phyloP scores from a whole-genome alignment of 2,797 vertebrate genomes.

The Peromyscus melanophrys region DNA sequence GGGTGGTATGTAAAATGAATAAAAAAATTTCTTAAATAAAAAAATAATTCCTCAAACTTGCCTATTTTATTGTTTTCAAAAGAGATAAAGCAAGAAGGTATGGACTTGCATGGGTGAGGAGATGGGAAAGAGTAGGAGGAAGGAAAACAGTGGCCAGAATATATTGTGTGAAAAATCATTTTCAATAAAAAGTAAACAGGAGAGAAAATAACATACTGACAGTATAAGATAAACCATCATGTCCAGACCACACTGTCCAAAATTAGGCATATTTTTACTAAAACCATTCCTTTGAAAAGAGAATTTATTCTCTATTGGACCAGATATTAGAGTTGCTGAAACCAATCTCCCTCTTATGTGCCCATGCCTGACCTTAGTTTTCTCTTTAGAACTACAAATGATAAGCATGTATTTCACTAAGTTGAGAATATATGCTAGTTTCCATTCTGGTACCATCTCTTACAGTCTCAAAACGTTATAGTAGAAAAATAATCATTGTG shows the following conservation, averaged over 20 bases:
- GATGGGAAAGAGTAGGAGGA: no score
- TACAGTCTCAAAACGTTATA: background rate
- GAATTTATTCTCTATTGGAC: background rate
- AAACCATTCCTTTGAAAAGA: background rate
- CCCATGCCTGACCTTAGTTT: background rate
- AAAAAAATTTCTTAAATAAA: no score
- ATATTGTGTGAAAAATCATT: no score
- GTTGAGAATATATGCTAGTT: background rate
- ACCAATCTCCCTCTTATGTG: background rate
- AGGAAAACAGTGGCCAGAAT: no score
- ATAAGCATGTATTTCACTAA: background rate
- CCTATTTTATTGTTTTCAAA: no score
- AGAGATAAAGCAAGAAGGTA: no score
- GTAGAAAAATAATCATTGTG: no score
- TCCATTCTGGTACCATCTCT: background rate
- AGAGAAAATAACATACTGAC: background rate
- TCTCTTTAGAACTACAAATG: background rate
- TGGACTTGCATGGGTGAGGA: no score
- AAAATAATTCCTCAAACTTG: background rate
- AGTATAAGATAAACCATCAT: constrained; percentile 16
- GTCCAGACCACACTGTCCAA: background rate
- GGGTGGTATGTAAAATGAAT: no score
- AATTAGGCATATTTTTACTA: constrained; percentile 1
- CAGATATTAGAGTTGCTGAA: background rate
- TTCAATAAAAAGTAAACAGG: no score